Conservation (phyloP, 2,797 vertebrate species). For the Lacerta viridis region DNA sequence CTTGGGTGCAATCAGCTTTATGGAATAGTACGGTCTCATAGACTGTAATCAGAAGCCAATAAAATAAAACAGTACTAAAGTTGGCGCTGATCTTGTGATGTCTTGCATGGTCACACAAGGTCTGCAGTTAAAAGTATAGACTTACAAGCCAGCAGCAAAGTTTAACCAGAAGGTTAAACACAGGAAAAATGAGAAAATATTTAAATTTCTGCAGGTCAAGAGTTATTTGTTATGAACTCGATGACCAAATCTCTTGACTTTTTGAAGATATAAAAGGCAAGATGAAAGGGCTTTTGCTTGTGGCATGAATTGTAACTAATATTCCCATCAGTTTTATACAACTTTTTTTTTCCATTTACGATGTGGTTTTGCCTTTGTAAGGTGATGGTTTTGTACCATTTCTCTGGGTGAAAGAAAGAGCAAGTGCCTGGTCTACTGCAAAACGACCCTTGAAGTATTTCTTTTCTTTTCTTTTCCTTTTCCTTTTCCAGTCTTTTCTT, state of each 20-base stretch:
- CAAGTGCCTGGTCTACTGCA: not conserved
- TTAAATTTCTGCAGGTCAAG: not conserved
- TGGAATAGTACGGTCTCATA: not conserved
- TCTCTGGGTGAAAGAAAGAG: not conserved
- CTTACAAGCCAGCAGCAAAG: not conserved
- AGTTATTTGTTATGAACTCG: not conserved
- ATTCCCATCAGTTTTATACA: not conserved
- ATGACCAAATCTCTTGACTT: not conserved
- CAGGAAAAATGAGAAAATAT: not conserved
- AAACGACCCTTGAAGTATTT: not conserved
- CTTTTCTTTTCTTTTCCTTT: not conserved
- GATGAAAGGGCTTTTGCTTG: not conserved
- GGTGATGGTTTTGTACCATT: not conserved
- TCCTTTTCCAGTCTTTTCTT: too few species aligned
- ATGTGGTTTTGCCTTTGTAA: not conserved
- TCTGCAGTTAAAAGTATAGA: not conserved
- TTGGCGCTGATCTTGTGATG: not conserved
- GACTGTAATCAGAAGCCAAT: slow-evolving; percentile 44
- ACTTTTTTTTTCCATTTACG: too few species aligned
- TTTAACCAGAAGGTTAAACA: not conserved
- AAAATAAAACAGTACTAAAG: slow-evolving; percentile 51
- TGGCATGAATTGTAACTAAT: not conserved
- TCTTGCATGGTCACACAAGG: slow-evolving; percentile 12
- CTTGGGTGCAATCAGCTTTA: slow-evolving; percentile 50
- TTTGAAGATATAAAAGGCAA: not conserved